A percentile compares a stretch with the other conserved stretches of the same genome.
phyloP scores from a whole-genome alignment of 2,797 vertebrate genomes.

The Mus minutoides region DNA sequence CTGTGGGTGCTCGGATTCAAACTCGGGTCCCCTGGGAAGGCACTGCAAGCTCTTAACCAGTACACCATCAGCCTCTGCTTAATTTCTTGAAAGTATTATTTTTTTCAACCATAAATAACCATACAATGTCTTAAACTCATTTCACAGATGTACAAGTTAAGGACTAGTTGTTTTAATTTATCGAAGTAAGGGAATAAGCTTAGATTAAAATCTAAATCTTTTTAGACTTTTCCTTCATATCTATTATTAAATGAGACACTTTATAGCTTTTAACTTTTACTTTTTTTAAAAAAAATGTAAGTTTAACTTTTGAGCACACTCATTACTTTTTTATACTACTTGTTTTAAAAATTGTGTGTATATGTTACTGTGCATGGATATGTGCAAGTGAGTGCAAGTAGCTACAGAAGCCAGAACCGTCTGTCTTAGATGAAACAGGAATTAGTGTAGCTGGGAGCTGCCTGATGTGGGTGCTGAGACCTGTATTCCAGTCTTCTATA shows the following conservation, averaged over 20 bases:
- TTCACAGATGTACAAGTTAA: slow-evolving; percentile 18
- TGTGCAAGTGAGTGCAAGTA: too few relatives aligned
- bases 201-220: neutral
- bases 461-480: neutral
- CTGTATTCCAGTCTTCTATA: neutral
- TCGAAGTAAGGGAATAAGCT: neutral
- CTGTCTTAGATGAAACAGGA: neutral
- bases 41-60: neutral
- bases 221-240: neutral
- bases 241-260: neutral
- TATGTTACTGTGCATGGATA: too few relatives aligned
- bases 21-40: too few relatives aligned
- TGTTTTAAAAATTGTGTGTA: neutral
- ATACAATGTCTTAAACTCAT: neutral
- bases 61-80: neutral
- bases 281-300: slow-evolving; percentile 2
- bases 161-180: neutral
- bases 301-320: slow-evolving; percentile 3
- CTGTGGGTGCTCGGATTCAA: neutral
- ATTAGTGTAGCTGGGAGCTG: neutral
- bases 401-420: neutral
- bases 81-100: neutral
- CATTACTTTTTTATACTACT: neutral
- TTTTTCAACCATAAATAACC: neutral
- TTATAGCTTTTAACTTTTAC: neutral